Base-by-base conservation (phyloP, 2,888 invertebrate genomes). In the Syrista parreyssii region DNA sequence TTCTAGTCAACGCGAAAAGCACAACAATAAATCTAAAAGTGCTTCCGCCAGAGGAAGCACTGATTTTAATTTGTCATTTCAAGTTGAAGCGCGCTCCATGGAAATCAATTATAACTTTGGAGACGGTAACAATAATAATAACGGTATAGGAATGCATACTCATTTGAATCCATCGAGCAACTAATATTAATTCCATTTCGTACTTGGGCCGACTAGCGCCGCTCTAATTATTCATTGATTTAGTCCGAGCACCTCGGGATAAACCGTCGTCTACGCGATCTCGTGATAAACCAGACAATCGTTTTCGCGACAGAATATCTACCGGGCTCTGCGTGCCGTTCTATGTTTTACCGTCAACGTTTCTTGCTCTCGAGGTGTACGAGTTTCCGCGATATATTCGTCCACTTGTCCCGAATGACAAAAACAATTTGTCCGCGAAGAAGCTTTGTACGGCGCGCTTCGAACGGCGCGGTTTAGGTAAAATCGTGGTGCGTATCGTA, bases 91-190 rank as follows among this genome's bases (percentile, higher is more conserved):
- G 80, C 80, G 77, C 76, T 77, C 81, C 78, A 81, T 35, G 68
- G 80, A 85, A 86, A 85, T 86, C 86, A 85, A 86, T 86, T 86
- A 86, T 74, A 76, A 86, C 83, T 86, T 86, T 74, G 78, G 78
- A 79, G 80, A 86, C 84, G 74, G 83, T 80, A 82, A 84, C 83
- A 82, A 80, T 82, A 81, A 80, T 68, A 40, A 55, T 55, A 55
- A 23, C 74, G 76, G 31, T 68, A 68, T 55, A 68, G 71, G 33
- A 68, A 75, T 33, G 75, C 75, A 73, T 80, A 76, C 75, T 75
- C 71, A 71, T 71, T 71, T 34, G 33, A 33, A 40, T 74, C 75
- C 72, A 35, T 68, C 77, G 68, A 74, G 35, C 35, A 74, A 74
- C 36, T 74, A 74, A 74, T 74, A 35, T 35, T 74, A 71, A 71